Evolutionary conservation across 2,888 invertebrate genomes (phyloP).

Genomic region (Acheta domesticus): DNA sequence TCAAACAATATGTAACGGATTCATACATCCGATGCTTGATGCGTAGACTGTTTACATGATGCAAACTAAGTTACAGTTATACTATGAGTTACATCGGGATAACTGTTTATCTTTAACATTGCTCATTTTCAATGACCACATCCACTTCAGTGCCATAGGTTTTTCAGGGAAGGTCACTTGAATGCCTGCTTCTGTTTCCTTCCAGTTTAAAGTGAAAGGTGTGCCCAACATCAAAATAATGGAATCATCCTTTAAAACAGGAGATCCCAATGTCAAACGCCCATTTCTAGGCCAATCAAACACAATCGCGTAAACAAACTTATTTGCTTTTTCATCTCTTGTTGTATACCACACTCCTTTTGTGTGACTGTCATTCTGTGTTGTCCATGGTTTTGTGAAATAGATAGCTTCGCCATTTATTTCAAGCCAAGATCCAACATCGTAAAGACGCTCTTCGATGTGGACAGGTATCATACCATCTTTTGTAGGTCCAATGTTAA

Average conservation of each 20-base stretch:
- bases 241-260: neutral
- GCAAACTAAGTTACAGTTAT: too few relatives aligned
- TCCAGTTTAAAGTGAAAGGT: too few relatives aligned
- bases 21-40: too few relatives aligned
- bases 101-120: too few relatives aligned
- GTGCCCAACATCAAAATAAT: conserved; percentile 11
- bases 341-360: conserved; percentile 63
- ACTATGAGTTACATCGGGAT: too few relatives aligned
- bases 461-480: conserved; percentile 82
- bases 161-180: too few relatives aligned
- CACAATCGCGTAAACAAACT: conserved; percentile 22
- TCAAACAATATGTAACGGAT: too few relatives aligned
- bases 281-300: conserved; percentile 24
- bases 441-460: conserved; percentile 76
- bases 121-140: too few relatives aligned
- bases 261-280: neutral
- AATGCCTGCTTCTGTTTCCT: too few relatives aligned
- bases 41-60: too few relatives aligned
- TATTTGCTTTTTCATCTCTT: conserved; percentile 44
- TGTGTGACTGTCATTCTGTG: conserved; percentile 77
- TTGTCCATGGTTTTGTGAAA: conserved; percentile 68
- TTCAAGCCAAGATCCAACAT: conserved; percentile 75
- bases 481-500: conserved; percentile 87
- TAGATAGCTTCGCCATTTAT: conserved; percentile 89
- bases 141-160: too few relatives aligned